Conservation (phyloP, 2,113 vertebrate genomes). For the Polypterus senegalus region DNA sequence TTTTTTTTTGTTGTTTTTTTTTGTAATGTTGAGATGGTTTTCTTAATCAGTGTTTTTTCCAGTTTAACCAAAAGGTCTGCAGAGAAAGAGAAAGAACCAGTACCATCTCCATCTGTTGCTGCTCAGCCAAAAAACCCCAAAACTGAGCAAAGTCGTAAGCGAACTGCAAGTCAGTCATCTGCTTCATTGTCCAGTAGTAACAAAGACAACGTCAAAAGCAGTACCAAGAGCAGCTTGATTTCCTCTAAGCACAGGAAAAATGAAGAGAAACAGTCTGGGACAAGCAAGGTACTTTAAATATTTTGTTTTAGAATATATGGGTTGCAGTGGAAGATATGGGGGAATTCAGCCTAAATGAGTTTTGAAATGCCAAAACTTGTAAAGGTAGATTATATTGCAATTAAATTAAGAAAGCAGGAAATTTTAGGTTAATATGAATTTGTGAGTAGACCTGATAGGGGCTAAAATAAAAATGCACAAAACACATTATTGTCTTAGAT, state of each 20-base stretch:
- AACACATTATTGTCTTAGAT: too few relatives aligned
- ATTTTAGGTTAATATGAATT: too few relatives aligned
- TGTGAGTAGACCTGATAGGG: too few relatives aligned
- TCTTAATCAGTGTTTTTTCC: neutral
- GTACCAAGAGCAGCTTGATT: slow-evolving; percentile 59
- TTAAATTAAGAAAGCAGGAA: too few relatives aligned
- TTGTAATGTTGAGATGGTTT: too few relatives aligned
- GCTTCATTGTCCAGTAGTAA: slow-evolving; percentile 69
- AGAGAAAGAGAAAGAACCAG: slow-evolving; percentile 82
- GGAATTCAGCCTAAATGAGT: neutral
- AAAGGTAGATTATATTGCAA: too few relatives aligned
- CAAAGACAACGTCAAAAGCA: slow-evolving; percentile 56
- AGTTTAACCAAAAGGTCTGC: slow-evolving; percentile 70
- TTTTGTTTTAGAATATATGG: neutral
- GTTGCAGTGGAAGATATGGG: neutral
- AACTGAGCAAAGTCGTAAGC: slow-evolving; percentile 72
- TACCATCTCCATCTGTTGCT: slow-evolving; percentile 73
- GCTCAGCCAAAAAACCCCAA: slow-evolving; percentile 71
- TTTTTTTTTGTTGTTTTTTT: too few relatives aligned
- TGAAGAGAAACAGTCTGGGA: slow-evolving; percentile 73
- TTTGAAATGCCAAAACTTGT: too few relatives aligned
- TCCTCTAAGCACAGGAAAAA: slow-evolving; percentile 76
- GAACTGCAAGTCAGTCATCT: slow-evolving; percentile 82
- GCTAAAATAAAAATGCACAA: too few relatives aligned
- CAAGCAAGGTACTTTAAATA: slow-evolving; percentile 58